Evolutionary conservation across 2,113 vertebrate genomes (phyloP), one percentile per base, ranked within the genome.

Genomic region (Pterocles burchelli): DNA sequence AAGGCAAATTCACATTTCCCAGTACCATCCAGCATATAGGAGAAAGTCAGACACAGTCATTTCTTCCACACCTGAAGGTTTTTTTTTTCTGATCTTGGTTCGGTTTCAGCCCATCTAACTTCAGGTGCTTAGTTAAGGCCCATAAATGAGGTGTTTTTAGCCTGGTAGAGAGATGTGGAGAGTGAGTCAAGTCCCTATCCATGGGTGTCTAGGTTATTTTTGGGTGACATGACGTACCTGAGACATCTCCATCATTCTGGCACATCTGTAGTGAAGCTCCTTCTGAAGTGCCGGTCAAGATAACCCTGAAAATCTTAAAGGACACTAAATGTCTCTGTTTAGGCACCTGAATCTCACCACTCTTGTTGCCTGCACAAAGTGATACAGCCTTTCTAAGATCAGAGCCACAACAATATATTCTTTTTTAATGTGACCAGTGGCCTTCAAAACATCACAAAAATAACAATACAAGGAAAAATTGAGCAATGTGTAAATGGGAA

Each of bases 191-290:
- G 2, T 13, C 41, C 15, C 36, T 45, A 26, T 16, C 13, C 17
- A 8, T 19, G 6, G 15, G 0, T 63, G 6, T 20, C 33, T 63
- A 28, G 4, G 7, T 43, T 1, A 57, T 38, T 65, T 79, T 52
- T 68, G 11, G 16, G 45, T 29, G 10, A 20, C 65, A 18, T 13
- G 10, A 41, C 1, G 1, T 49, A 15, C 13, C 8, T 63, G 45
- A 59, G 38, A 52, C 12, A 48, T 20, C 36, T 14, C 2, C 19
- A 57, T 43, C 10, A 29, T 36, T 38, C 43, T 36, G 14, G 12
- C 8, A 59, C 2, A 18, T 2, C 3, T 1, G 0, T 6, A 72
- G 4, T 29, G 20, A 68, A 62, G 10, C 4, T 59, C 26, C 7
- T 55, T 38, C 10, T 73, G 41, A 92, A 68, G 18, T 41, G 3